phyloP scores from a whole-genome alignment of 1,140 invertebrate species.

The Neodiprion lecontei region DNA sequence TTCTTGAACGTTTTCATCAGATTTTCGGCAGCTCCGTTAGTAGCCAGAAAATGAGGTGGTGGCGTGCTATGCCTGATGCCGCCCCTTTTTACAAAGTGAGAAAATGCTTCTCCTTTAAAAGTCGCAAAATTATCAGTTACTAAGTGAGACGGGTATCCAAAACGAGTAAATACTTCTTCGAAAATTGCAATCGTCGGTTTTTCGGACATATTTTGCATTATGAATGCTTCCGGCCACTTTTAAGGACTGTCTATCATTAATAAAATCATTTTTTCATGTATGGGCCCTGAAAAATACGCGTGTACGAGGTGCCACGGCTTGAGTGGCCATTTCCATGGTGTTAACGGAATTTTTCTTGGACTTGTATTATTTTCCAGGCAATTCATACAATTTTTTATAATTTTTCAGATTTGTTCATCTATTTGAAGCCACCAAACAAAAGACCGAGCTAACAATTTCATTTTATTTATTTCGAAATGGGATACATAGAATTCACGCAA shows the following conservation, averaged over 20 bases:
- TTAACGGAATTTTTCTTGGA: constrained; percentile 32
- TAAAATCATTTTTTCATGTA: neutral
- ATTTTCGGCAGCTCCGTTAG: constrained; percentile 34
- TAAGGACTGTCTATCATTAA: constrained; percentile 27
- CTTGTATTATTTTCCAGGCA: constrained; percentile 35
- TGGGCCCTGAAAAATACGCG: constrained; percentile 35
- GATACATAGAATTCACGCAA: constrained; percentile 46
- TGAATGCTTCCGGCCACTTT: constrained; percentile 34
- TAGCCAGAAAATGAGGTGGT: constrained; percentile 29
- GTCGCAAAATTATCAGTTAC: constrained; percentile 20
- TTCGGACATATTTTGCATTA: constrained; percentile 15
- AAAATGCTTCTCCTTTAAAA: constrained; percentile 23
- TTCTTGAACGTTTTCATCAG: constrained; percentile 29
- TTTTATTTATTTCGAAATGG: constrained; percentile 54
- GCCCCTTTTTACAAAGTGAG: constrained; percentile 7
- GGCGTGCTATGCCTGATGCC: constrained; percentile 24
- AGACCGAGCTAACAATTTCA: constrained; percentile 50
- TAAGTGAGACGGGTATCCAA: constrained; percentile 22
- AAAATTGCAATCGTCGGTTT: constrained; percentile 18
- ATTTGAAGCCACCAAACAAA: constrained; percentile 57
- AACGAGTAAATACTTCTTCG: constrained; percentile 22
- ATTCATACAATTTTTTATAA: constrained; percentile 24
- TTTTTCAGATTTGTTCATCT: constrained; percentile 49
- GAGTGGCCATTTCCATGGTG: constrained; percentile 42
- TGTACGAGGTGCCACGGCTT: constrained; percentile 40